A percentile compares a stretch with the other conserved stretches of the same genome.
phyloP scores from a whole-genome alignment of 2,113 vertebrate species.

The Mustela nigripes region DNA sequence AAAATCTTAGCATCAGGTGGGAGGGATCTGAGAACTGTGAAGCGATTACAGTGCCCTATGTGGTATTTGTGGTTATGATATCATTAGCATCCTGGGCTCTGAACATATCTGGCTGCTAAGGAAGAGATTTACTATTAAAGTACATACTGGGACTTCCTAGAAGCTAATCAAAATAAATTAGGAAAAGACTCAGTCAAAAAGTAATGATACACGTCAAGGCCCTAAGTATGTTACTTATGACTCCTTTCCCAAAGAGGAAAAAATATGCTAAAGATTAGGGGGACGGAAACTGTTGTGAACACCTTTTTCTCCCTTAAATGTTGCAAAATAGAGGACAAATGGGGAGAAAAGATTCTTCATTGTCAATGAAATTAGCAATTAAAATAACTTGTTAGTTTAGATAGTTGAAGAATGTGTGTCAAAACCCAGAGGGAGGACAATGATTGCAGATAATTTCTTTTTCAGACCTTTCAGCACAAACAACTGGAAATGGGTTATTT shows the following conservation, averaged over 20 bases:
- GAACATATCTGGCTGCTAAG: neutral
- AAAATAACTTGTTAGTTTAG: neutral
- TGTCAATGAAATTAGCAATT: neutral
- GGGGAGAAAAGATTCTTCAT: neutral
- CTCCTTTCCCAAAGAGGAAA: neutral
- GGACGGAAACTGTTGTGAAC: neutral
- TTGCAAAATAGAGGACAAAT: neutral
- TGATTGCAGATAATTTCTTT: neutral
- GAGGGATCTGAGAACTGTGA: neutral
- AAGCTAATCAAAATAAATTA: neutral
- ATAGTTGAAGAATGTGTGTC: neutral
- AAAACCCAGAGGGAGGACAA: neutral
- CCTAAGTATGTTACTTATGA: neutral
- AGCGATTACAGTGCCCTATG: neutral
- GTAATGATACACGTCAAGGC: neutral
- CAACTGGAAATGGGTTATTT: neutral
- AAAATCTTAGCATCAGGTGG: neutral
- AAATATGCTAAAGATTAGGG: neutral
- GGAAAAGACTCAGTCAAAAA: neutral
- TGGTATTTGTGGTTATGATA: neutral
- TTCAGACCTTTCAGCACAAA: neutral
- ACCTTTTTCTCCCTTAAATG: neutral
- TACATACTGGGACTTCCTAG: neutral
- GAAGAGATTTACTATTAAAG: neutral
- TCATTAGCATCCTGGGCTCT: neutral